These are phyloP conservation scores for Merluccius polli DNA, from an alignment of 2,797 vertebrate genomes.

Conservation along the genomic window DNA sequence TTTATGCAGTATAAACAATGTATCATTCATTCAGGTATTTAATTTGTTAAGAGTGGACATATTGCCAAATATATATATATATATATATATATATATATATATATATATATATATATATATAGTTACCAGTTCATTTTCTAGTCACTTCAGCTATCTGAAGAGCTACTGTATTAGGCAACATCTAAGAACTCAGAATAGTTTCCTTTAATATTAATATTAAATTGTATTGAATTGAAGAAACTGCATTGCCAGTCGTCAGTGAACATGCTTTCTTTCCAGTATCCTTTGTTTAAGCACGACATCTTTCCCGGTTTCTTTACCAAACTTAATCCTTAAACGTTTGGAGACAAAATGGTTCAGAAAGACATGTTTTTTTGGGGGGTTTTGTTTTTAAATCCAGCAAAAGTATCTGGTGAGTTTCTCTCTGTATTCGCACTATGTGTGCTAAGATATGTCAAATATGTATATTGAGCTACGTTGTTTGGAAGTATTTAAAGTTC, in stretches of 20 bases:
- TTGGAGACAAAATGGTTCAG: background rate
- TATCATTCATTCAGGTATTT: constrained; percentile 39
- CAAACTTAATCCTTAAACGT: background rate
- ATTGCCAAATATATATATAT: constrained; percentile 17
- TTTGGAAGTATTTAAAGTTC: constrained; percentile 79
- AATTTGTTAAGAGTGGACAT: constrained; percentile 37
- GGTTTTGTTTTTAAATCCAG: background rate
- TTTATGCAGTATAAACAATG: constrained; percentile 28
- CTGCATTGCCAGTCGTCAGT: background rate
- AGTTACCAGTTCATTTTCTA: background rate
- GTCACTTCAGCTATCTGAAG: constrained; percentile 60
- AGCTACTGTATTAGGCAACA: constrained; percentile 67
- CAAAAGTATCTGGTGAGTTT: background rate
- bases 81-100: background rate
- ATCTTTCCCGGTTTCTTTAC: background rate
- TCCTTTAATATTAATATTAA: constrained; percentile 31
- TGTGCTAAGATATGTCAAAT: constrained; percentile 68
- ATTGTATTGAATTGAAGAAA: constrained; percentile 9
- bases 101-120: background rate
- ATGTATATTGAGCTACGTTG: constrained; percentile 74
- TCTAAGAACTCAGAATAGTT: constrained; percentile 16
- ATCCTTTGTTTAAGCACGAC: background rate
- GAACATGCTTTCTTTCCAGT: constrained; percentile 13
- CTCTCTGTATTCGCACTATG: constrained; percentile 44
- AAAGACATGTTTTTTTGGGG: background rate